Evolutionary conservation across 2,888 invertebrate species (phyloP), one percentile per base, ranked within the genome.

Genomic region (Stegana nigrithorax): DNA sequence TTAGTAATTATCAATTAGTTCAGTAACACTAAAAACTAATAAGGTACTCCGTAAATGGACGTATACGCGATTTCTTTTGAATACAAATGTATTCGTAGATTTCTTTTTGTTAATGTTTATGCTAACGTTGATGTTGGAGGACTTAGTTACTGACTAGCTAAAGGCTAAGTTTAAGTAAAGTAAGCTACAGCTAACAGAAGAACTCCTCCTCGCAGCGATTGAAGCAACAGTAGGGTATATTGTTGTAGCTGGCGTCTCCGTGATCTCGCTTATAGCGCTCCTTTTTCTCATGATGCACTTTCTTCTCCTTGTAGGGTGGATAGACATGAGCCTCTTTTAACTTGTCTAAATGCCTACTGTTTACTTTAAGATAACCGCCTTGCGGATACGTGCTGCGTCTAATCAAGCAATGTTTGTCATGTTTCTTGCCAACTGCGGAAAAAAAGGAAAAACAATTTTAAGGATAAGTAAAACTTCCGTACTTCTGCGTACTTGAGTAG

Each of bases 331-430:
- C 64, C 12, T 71, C 65, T 51, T 79, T 81, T 5, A 84, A 74
- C 25, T 67, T 77, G 27, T 75, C 70, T 44, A 71, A 82, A 62
- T 84, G 82, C 1, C 72, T 65, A 50, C 63, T 74, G 23, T 70
- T 81, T 29, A 84, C 81, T 74, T 82, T 83, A 5, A 84, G 68
- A 60, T 85, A 84, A 47, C 84, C 85, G 59, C 85, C 85, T 2
- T 50, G 62, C 12, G 84, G 84, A 63, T 73, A 84, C 19, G 65
- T 76, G 53, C 83, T 81, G 5, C 83, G 75, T 8, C 76, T 75
- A n/a, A 84, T 68, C 17, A 66, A 69, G 17, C 81, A 79, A 10
- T 70, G 70, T 57, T 75, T 74, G 39, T 75, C 71, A 53, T 75
- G 67, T 27, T 59, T n/a, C 67, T 78, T 82, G 17, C 60, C 65